Percentiles rank a stretch among this genome's conserved stretches.
Conservation (phyloP, 1,140 invertebrate genomes). For the Pseudobourletiella spinata region DNA sequence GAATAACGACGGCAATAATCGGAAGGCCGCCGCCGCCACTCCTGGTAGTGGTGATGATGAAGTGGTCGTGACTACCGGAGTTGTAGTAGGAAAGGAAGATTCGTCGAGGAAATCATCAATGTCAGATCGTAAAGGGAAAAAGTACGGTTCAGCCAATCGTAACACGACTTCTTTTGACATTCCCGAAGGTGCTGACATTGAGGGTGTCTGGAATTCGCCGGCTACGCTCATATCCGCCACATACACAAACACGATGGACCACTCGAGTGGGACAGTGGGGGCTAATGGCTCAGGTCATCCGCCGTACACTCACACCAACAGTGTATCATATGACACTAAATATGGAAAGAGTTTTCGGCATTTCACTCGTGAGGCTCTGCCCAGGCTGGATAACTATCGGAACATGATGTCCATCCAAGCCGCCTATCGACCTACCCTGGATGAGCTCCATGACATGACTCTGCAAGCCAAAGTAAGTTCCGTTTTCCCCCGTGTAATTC, state of each 20-base stretch:
- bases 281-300: background rate
- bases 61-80: background rate
- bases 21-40: too few species aligned
- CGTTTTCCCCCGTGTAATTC: too few species aligned
- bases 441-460: conserved; percentile 81
- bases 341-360: conserved; percentile 74
- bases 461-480: conserved; percentile 39
- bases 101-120: background rate
- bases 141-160: background rate
- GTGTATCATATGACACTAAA: conserved; percentile 54
- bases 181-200: background rate
- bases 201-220: conserved; percentile 8
- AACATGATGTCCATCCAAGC: conserved; percentile 81
- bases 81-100: background rate
- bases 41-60: too few species aligned
- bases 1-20: background rate
- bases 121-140: background rate
- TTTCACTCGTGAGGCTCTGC: conserved; percentile 78
- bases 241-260: conserved; percentile 5
- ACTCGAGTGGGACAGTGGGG: background rate
- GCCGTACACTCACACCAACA: conserved; percentile 9
- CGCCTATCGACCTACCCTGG: conserved; percentile 77
- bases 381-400: conserved; percentile 84
- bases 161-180: conserved; percentile 5
- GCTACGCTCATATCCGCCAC: conserved; percentile 21